phyloP scores from a whole-genome alignment of 2,888 invertebrate genomes.

The Lomographa bimaculata region DNA sequence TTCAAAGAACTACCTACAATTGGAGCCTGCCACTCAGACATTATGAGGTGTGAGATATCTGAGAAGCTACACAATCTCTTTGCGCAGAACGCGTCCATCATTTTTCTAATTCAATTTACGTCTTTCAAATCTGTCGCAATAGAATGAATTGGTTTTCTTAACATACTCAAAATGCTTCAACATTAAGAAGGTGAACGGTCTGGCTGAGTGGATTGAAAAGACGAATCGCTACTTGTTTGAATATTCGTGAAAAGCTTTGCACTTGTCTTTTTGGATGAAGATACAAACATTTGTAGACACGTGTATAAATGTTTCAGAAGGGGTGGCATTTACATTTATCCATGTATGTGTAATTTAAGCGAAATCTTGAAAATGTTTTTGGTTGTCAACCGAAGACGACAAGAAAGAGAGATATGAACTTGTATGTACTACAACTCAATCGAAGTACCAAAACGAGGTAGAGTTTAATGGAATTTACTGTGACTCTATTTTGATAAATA shows the following conservation, averaged over 20 bases:
- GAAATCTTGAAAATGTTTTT: constrained; percentile 40
- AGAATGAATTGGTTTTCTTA: constrained; percentile 9
- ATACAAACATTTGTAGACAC: constrained; percentile 37
- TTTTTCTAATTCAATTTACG: constrained; percentile 25
- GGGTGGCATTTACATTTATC: constrained; percentile 52
- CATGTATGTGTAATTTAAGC: constrained; percentile 54
- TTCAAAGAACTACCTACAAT: constrained; percentile 54
- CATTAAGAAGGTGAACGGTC: constrained; percentile 4
- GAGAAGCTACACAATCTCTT: constrained; percentile 35
- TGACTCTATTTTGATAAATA: too few relatives aligned
- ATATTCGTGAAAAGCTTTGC: constrained; percentile 16
- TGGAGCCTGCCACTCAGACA: constrained; percentile 41
- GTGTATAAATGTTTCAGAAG: constrained; percentile 53
- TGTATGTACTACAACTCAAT: too few relatives aligned
- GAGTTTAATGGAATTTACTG: too few relatives aligned
- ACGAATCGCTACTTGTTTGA: constrained; percentile 13
- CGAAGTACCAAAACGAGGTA: too few relatives aligned
- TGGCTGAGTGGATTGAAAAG: constrained; percentile 15
- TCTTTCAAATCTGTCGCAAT: constrained; percentile 3
- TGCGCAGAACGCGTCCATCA: constrained; percentile 20
- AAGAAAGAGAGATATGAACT: constrained; percentile 4
- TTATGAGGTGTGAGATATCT: constrained; percentile 39
- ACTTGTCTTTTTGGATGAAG: constrained; percentile 29
- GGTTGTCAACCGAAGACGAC: constrained; percentile 23
- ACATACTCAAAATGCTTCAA: constrained; percentile 7